Evolutionary conservation across 2,797 vertebrate species (phyloP), one percentile per base, ranked within the genome.

Genomic region (Tarsius wallacei): DNA sequence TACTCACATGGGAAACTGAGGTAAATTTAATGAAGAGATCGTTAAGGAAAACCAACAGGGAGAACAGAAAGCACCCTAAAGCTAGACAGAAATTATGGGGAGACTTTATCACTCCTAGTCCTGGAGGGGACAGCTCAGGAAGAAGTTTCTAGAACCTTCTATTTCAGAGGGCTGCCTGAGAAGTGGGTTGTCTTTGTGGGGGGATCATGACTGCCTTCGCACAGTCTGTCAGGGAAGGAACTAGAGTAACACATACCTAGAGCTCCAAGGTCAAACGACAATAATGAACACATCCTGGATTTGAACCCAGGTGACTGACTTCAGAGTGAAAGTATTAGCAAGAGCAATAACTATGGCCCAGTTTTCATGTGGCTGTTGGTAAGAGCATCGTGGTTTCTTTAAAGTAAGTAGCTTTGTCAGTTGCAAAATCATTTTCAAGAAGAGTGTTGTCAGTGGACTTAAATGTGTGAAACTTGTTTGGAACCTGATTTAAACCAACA

Each of bases 351-450:
- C 5, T 14, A 61, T 11, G n/a, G 51, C 1, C n/a, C 1, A 11
- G 31, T 36, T 87, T 83, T 77, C 13, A 78, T 14, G 3, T 59
- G 5, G 68, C 64, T 89, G 17, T 47, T 68, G 31, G 51, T 70
- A 47, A 31, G 2, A 7, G 11, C 2, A 9, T 49, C 13, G 4
- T 15, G 8, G 9, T n/a, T 83, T 66, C 76, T 91, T 74, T 73
- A 89, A 90, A 36, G 36, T 42, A 68, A 59, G 16, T 51, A 16
- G 57, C 10, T 70, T 47, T 57, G 7, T 42, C 26, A 64, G 33
- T 78, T 71, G 26, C 22, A 36, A 84, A 71, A 77, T 87, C 24
- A 64, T 73, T 63, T 91, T 94, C 76, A 80, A 76, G 22, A 42
- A 49, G 36, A 87, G 31, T 22, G 85, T 90, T 88, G 61, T 70